A percentile compares a stretch with the other conserved stretches of the same genome.
Conservation (phyloP, 1,140 invertebrate genomes). For the Chymomyza costata region DNA sequence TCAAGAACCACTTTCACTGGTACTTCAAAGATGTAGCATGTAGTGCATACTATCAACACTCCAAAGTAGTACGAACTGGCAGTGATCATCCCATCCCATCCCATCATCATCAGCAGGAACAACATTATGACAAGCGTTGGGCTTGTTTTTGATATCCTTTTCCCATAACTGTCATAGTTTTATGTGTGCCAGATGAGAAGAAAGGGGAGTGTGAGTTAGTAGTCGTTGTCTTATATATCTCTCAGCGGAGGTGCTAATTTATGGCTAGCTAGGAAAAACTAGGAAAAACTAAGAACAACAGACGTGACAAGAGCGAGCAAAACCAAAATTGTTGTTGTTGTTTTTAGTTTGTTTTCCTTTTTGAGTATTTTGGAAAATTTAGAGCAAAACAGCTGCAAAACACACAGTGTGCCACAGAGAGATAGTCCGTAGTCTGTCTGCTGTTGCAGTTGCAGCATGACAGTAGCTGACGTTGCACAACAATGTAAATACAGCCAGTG, state of each 20-base stretch:
- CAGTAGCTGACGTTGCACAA: constrained; percentile 29
- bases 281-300: constrained; percentile 26
- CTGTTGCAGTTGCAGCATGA: constrained; percentile 21
- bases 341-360: constrained; percentile 25
- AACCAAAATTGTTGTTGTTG: too few relatives aligned
- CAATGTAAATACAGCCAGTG: constrained; percentile 26
- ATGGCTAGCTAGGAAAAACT: constrained; percentile 17
- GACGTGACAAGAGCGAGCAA: constrained; percentile 8
- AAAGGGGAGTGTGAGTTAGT: too few relatives aligned
- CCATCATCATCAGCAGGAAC: constrained; percentile 23
- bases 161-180: constrained; percentile 65
- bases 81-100: constrained; percentile 11
- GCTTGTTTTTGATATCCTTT: constrained; percentile 56
- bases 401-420: constrained; percentile 25
- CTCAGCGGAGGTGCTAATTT: constrained; percentile 59
- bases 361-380: constrained; percentile 29
- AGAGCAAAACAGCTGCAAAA: constrained; percentile 48
- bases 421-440: constrained; percentile 1
- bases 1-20: too few relatives aligned
- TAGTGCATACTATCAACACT: constrained; percentile 35
- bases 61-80: constrained; percentile 3
- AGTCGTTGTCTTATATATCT: too few relatives aligned
- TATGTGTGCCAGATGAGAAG: constrained; percentile 23
- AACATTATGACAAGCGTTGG: not conserved
- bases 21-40: too few relatives aligned